These are phyloP conservation scores for Dendrocopos noguchii DNA, from an alignment of 2,113 vertebrate species.

Conservation along the genomic window DNA sequence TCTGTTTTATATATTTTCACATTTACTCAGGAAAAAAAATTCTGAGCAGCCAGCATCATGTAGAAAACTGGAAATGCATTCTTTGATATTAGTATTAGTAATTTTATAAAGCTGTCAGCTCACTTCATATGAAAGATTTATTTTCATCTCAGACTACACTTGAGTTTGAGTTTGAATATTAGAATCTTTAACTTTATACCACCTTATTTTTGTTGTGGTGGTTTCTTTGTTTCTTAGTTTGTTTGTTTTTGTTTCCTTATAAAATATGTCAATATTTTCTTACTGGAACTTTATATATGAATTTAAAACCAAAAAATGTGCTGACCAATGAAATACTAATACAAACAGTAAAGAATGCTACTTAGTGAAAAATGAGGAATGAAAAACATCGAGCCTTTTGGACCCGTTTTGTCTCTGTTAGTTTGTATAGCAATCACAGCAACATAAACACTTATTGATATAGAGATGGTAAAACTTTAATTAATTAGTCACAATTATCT, in stretches of 20 bases:
- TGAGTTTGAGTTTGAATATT: background rate
- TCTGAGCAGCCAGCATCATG: background rate
- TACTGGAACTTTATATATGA: background rate
- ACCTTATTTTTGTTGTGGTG: background rate
- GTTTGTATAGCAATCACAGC: background rate
- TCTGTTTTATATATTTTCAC: background rate
- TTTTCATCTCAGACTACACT: background rate
- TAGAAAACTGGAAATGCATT: background rate
- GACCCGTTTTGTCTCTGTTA: background rate
- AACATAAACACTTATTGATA: background rate
- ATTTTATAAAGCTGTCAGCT: background rate
- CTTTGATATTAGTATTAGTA: background rate
- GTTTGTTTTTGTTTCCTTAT: background rate
- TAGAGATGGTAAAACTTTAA: background rate
- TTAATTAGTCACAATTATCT: background rate
- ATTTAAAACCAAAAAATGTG: background rate
- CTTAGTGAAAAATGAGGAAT: background rate
- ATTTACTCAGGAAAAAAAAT: background rate
- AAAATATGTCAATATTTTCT: background rate
- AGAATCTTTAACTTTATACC: background rate
- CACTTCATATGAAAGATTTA: background rate
- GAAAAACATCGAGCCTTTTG: background rate
- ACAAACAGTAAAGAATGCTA: background rate
- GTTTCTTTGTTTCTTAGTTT: too few relatives aligned
- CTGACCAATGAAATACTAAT: background rate